Conservation (phyloP, 2,888 invertebrate genomes). For the Drosophila incognita region DNA sequence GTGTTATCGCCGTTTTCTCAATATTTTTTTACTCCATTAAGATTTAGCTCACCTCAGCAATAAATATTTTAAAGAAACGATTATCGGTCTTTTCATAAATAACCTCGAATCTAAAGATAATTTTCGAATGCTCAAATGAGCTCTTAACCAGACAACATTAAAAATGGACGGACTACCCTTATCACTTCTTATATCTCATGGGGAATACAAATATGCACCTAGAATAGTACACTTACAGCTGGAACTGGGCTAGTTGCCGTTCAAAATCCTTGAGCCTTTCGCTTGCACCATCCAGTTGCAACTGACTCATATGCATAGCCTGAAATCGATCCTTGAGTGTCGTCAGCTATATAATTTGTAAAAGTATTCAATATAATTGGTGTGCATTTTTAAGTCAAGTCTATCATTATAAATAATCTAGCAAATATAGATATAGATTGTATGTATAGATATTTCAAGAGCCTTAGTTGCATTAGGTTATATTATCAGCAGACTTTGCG, state of each 20-base stretch:
- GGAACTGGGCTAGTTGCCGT: slow-evolving; percentile 12
- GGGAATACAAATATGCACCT: neutral
- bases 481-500: neutral
- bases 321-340: slow-evolving; percentile 34
- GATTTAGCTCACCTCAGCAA: neutral
- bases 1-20: neutral
- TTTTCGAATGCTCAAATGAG: neutral
- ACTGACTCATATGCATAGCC: slow-evolving; percentile 11
- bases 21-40: neutral
- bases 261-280: slow-evolving; percentile 30
- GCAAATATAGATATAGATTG: neutral
- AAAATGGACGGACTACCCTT: neutral
- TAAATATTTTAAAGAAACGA: neutral
- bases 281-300: slow-evolving; percentile 24
- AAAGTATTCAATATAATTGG: neutral
- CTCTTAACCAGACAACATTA: neutral
- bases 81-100: neutral
- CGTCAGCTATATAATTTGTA: slow-evolving; percentile 18
- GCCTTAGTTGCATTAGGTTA: neutral
- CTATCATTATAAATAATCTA: neutral
- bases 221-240: slow-evolving; percentile 35
- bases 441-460: neutral
- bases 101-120: neutral
- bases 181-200: neutral
- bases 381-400: neutral